Evolutionary conservation across 64 coral and sea anemone species (phyloP).

Genomic region (Catalaphyllia jardinei): DNA sequence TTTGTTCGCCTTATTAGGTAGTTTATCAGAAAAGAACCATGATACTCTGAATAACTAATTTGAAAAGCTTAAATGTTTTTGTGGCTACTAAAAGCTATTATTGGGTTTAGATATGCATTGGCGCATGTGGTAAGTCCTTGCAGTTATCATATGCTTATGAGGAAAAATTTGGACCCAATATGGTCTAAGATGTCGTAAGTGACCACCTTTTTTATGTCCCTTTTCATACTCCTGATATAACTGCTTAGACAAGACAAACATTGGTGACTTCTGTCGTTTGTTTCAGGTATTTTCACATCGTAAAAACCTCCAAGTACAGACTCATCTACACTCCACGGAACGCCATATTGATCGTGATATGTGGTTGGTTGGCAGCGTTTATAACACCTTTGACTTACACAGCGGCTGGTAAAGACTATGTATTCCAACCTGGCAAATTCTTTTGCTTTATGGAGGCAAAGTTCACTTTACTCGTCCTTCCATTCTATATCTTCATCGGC

Average conservation of each 20-base stretch:
- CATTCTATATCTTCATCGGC: constrained; percentile 14
- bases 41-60: too few relatives aligned
- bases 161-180: too few relatives aligned
- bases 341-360: not conserved
- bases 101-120: too few relatives aligned
- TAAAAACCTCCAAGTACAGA: constrained; percentile 22
- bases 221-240: too few relatives aligned
- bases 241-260: not conserved
- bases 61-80: too few relatives aligned
- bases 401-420: constrained; percentile 21
- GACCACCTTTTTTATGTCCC: too few relatives aligned
- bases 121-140: too few relatives aligned
- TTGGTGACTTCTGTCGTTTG: not conserved
- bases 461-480: constrained; percentile 2
- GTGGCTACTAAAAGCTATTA: too few relatives aligned
- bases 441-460: constrained; percentile 32
- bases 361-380: not conserved
- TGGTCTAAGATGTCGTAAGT: too few relatives aligned
- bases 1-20: too few relatives aligned
- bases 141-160: too few relatives aligned
- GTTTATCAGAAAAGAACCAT: too few relatives aligned
- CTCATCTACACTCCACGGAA: constrained; percentile 11
- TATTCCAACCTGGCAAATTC: constrained; percentile 44
- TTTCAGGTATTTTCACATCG: constrained; percentile 46
- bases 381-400: constrained; percentile 18